A percentile compares a stretch with the other conserved stretches of the same genome.
phyloP scores from a whole-genome alignment of 1,140 invertebrate genomes.

The Himalopsyche phryganea region DNA sequence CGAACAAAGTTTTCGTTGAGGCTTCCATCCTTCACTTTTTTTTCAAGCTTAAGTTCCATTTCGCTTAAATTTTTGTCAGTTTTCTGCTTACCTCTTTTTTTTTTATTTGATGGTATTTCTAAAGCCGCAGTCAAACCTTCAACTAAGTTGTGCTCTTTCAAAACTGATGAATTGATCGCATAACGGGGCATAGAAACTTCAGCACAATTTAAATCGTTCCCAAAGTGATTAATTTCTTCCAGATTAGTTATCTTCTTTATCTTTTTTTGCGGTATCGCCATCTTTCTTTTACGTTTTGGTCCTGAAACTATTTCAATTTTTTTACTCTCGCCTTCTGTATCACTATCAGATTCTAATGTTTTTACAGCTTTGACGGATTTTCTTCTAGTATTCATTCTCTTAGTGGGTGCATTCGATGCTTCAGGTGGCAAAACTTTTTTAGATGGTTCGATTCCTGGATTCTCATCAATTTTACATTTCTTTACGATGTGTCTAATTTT shows the following conservation, averaged over 20 bases:
- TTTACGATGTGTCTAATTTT: constrained; percentile 43
- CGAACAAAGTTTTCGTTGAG: constrained; percentile 86
- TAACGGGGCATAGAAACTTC: constrained; percentile 25
- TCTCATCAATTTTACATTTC: constrained; percentile 42
- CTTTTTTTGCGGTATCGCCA: constrained; percentile 16
- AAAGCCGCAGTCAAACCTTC: constrained; percentile 30
- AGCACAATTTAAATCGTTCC: constrained; percentile 25
- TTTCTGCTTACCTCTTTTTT: constrained; percentile 22
- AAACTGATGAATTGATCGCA: constrained; percentile 24
- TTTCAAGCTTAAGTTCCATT: constrained; percentile 54
- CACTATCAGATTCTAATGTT: constrained; percentile 17
- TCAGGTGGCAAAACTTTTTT: not conserved
- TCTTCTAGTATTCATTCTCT: not conserved
- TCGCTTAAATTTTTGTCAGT: constrained; percentile 39
- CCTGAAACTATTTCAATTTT: constrained; percentile 12
- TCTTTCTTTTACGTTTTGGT: constrained; percentile 28
- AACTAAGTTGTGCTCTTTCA: constrained; percentile 28
- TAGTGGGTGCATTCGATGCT: not conserved
- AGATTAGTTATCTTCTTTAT: constrained; percentile 33
- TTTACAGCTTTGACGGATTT: not conserved
- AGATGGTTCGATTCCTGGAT: not conserved
- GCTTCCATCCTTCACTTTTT: constrained; percentile 66
- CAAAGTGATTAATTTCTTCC: constrained; percentile 37
- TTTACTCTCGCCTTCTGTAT: constrained; percentile 16
- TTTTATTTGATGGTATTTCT: constrained; percentile 23